These are phyloP conservation scores for Synanthedon andrenaeformis DNA, from an alignment of 2,888 invertebrate genomes.

Conservation along the genomic window DNA sequence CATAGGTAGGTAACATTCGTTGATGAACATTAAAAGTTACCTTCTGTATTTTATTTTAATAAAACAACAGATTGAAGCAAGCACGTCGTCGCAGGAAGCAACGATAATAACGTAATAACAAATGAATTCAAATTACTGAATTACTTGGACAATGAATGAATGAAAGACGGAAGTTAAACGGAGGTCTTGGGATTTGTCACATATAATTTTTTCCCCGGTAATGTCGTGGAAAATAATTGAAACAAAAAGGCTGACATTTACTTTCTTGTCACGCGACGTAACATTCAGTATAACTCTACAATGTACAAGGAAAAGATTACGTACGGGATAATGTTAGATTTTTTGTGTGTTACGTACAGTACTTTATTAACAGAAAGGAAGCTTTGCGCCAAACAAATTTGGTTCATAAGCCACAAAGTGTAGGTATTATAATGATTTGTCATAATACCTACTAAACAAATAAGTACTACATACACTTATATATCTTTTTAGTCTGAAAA, in stretches of 20 bases:
- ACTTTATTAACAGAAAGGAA: slow-evolving; percentile 5
- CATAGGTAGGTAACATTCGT: too few relatives aligned
- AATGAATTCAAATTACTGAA: background rate
- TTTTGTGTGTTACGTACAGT: slow-evolving; percentile 7
- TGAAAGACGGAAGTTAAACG: background rate
- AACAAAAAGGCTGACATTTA: slow-evolving; percentile 40
- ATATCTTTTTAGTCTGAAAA: too few relatives aligned
- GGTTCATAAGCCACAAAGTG: too few relatives aligned
- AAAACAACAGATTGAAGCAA: too few relatives aligned
- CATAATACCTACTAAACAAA: too few relatives aligned
- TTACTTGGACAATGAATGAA: background rate
- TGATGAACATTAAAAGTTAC: too few relatives aligned
- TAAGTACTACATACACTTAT: too few relatives aligned
- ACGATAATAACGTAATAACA: too few relatives aligned
- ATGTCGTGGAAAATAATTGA: slow-evolving; percentile 29
- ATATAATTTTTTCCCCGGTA: background rate
- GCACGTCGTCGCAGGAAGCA: too few relatives aligned
- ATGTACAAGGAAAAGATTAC: slow-evolving; percentile 20
- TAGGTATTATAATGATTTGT: too few relatives aligned
- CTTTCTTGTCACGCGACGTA: slow-evolving; percentile 42
- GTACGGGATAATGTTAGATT: slow-evolving; percentile 16
- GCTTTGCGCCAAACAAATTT: too few relatives aligned
- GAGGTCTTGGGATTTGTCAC: background rate
- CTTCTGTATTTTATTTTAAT: too few relatives aligned
- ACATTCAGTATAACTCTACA: slow-evolving; percentile 20